Evolutionary conservation across 64 coral and sea anemone genomes (phyloP).

Genomic region (Montipora foliosa): DNA sequence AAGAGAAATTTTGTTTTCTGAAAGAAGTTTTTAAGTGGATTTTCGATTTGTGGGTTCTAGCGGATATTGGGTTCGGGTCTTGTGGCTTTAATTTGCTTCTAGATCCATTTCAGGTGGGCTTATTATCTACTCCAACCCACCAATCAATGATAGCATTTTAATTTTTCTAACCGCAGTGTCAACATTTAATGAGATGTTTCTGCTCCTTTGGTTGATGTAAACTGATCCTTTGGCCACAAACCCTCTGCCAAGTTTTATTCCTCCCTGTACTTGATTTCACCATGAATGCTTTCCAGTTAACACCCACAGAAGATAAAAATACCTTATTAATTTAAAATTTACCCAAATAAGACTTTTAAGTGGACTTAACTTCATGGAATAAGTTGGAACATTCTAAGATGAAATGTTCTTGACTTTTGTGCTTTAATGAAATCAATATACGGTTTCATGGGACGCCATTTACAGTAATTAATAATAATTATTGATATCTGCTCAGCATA

Average conservation of each 20-base stretch:
- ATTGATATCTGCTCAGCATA: too few species aligned
- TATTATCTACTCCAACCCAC: background rate
- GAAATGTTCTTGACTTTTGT: background rate
- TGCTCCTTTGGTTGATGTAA: background rate
- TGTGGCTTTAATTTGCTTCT: background rate
- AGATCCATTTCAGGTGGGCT: background rate
- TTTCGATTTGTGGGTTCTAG: slow-evolving; percentile 19
- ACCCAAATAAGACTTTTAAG: background rate
- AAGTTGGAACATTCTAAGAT: background rate
- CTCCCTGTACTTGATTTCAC: too few species aligned
- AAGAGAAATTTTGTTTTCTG: background rate
- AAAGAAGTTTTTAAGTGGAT: slow-evolving; percentile 48
- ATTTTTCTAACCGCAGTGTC: background rate
- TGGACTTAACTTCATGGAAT: background rate
- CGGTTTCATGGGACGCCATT: background rate
- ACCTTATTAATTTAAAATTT: background rate
- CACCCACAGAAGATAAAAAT: too few species aligned
- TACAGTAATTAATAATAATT: too few species aligned
- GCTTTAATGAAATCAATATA: background rate
- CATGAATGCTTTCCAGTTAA: too few species aligned
- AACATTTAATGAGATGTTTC: background rate
- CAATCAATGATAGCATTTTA: too few species aligned
- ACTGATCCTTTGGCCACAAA: too few species aligned
- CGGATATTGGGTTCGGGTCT: slow-evolving; percentile 32
- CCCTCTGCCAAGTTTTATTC: too few species aligned